phyloP scores from a whole-genome alignment of 1,140 invertebrate species.

The Euwallacea fornicatus region DNA sequence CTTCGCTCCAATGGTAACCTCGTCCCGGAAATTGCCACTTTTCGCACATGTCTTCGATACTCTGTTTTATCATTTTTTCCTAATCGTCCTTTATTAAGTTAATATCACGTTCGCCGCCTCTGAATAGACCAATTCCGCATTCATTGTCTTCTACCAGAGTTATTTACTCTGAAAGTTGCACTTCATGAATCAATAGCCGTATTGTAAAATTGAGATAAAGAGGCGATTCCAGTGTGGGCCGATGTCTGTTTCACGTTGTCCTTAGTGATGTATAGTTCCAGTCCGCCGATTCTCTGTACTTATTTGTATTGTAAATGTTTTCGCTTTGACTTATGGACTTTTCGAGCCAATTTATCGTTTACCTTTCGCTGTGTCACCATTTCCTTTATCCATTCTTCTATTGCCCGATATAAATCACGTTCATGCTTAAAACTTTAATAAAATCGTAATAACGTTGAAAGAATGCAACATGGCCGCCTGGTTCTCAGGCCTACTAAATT shows the following conservation, averaged over 20 bases:
- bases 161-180: slow-evolving; percentile 31
- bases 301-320: slow-evolving; percentile 41
- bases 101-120: too few relatives aligned
- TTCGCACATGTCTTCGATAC: too few relatives aligned
- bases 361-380: slow-evolving; percentile 7
- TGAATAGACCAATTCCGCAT: too few relatives aligned
- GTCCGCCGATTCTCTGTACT: slow-evolving; percentile 35
- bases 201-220: slow-evolving; percentile 36
- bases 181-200: slow-evolving; percentile 39
- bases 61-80: too few relatives aligned
- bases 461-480: slow-evolving; percentile 28
- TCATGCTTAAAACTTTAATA: not conserved
- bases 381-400: not conserved
- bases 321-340: slow-evolving; percentile 36
- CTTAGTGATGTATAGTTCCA: slow-evolving; percentile 33
- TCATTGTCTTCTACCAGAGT: not conserved
- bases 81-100: too few relatives aligned
- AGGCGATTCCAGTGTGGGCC: slow-evolving; percentile 34
- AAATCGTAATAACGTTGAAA: slow-evolving; percentile 18
- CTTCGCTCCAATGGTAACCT: too few relatives aligned
- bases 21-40: too few relatives aligned
- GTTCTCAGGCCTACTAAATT: slow-evolving; percentile 20
- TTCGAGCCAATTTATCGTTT: slow-evolving; percentile 19
- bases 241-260: slow-evolving; percentile 28
- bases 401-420: not conserved